A percentile compares a stretch with the other conserved stretches of the same genome.
Evolutionary conservation across 1,140 invertebrate species (phyloP).

Genomic region (Cydia amplana): DNA sequence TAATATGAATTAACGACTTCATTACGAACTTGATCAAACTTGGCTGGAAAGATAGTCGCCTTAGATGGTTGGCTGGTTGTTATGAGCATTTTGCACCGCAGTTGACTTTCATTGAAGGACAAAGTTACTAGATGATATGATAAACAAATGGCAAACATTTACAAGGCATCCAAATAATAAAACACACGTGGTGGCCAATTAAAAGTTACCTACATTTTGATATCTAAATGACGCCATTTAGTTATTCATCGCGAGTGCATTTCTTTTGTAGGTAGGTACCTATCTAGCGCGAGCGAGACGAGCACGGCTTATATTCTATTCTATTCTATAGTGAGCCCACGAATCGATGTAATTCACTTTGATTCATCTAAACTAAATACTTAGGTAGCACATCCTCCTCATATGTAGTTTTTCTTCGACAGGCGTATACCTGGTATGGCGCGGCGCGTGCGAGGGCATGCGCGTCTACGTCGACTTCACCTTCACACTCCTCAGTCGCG

Average conservation of each 20-base stretch:
- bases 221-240: no score
- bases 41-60: not conserved
- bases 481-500: conserved; percentile 91
- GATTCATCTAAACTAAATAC: conserved; percentile 18
- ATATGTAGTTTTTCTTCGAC: conserved; percentile 75
- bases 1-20: conserved; percentile 15
- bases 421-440: conserved; percentile 90
- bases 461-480: conserved; percentile 91
- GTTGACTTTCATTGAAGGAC: not conserved
- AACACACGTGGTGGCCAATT: no score
- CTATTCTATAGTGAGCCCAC: no score
- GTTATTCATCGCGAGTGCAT: no score
- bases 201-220: no score
- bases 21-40: conserved; percentile 16
- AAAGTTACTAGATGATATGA: not conserved
- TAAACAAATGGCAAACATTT: no score
- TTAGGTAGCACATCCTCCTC: conserved; percentile 11
- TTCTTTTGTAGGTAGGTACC: no score
- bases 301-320: no score
- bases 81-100: not conserved
- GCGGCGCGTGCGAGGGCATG: conserved; percentile 86
- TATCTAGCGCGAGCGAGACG: no score
- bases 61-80: not conserved
- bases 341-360: no score
- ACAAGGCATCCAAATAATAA: no score